A percentile compares a stretch with the other conserved stretches of the same genome.
phyloP scores from a whole-genome alignment of 1,140 invertebrate genomes.

The Drusus annulatus region DNA sequence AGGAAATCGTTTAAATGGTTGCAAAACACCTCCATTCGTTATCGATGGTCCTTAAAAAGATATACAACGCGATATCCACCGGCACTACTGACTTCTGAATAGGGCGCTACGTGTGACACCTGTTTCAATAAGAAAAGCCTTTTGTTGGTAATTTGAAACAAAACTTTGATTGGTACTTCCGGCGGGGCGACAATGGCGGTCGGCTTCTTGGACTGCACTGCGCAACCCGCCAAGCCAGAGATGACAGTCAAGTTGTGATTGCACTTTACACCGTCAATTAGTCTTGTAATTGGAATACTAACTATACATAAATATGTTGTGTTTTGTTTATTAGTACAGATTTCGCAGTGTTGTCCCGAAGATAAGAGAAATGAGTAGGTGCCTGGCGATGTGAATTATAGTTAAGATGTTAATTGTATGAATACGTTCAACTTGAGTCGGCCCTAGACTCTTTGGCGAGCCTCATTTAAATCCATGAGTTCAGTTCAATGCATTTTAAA shows the following conservation, averaged over 20 bases:
- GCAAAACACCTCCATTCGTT: slow-evolving; percentile 2
- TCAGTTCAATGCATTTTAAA: no score
- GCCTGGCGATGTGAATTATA: neutral
- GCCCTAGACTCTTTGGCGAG: no score
- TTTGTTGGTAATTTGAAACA: slow-evolving; percentile 26
- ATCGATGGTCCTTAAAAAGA: no score
- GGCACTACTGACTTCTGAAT: neutral
- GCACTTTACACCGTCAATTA: neutral
- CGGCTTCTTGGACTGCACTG: no score
- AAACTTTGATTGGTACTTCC: slow-evolving; percentile 42
- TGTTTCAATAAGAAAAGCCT: slow-evolving; percentile 30
- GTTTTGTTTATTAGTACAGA: neutral
- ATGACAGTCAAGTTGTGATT: neutral
- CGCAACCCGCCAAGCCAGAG: neutral
- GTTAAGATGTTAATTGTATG: neutral
- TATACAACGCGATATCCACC: no score
- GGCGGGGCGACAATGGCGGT: neutral
- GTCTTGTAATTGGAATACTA: no score
- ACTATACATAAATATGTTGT: neutral
- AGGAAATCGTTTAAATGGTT: neutral
- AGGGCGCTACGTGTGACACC: slow-evolving; percentile 6
- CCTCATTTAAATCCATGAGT: no score
- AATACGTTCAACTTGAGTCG: no score
- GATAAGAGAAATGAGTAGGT: neutral
- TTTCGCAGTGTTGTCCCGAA: neutral